A percentile compares a stretch with the other conserved stretches of the same genome.
These are phyloP conservation scores for Spodoptera frugiperda DNA, from an alignment of 1,140 invertebrate genomes.

Conservation along the genomic window DNA sequence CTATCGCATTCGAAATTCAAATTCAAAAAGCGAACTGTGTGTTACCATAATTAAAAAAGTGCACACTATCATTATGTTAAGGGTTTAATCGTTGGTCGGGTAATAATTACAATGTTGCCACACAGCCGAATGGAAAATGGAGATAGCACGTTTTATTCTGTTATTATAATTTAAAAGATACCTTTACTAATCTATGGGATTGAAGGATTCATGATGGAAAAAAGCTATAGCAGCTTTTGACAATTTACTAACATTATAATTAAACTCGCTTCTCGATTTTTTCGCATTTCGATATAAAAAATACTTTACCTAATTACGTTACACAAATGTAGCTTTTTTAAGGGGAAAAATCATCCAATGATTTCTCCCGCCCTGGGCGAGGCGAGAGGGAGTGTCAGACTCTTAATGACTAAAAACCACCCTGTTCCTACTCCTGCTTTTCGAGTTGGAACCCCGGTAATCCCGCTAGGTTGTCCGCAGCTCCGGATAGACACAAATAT, in stretches of 20 bases:
- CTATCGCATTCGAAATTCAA: constrained; percentile 44
- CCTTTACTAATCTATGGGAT: constrained; percentile 20
- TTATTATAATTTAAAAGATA: constrained; percentile 21
- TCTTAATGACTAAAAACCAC: too few species aligned
- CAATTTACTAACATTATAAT: background rate
- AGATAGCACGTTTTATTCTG: constrained; percentile 33
- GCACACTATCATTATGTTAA: constrained; percentile 70
- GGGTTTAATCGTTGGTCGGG: constrained; percentile 61
- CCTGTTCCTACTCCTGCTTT: too few species aligned
- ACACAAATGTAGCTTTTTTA: too few species aligned
- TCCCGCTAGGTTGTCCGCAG: too few species aligned
- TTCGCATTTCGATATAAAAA: too few species aligned
- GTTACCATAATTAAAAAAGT: constrained; percentile 71
- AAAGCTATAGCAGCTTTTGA: background rate
- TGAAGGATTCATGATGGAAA: background rate
- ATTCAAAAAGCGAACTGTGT: constrained; percentile 46
- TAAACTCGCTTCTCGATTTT: too few species aligned
- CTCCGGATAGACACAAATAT: background rate
- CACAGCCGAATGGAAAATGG: constrained; percentile 45
- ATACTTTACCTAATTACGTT: too few species aligned
- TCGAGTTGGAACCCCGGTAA: too few species aligned
- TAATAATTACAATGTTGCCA: constrained; percentile 68
- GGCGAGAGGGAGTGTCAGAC: too few species aligned
- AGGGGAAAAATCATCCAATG: too few species aligned
- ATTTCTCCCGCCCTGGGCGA: too few species aligned